phyloP scores from a whole-genome alignment of 2,113 vertebrate species.

The Procapra przewalskii region DNA sequence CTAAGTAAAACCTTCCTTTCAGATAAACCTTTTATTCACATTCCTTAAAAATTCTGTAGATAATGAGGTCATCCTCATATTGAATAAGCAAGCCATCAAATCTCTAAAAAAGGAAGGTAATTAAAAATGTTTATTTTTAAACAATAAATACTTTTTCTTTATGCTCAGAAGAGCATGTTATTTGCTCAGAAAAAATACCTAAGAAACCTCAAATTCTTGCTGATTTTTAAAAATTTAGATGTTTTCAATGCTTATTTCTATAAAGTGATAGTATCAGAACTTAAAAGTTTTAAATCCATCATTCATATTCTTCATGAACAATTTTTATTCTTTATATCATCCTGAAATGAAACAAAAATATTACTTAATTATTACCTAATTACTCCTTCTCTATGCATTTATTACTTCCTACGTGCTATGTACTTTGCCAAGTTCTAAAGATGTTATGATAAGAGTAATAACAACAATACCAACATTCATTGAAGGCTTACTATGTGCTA shows the following conservation, averaged over 20 bases:
- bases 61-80: neutral
- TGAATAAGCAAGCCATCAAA: neutral
- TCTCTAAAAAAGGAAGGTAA: neutral
- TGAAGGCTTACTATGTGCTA: neutral
- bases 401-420: neutral
- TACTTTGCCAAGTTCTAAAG: neutral
- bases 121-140: constrained; percentile 4
- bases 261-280: neutral
- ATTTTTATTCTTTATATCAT: neutral
- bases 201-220: neutral
- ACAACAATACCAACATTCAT: neutral
- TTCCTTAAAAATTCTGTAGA: neutral
- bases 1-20: neutral
- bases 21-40: neutral
- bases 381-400: neutral
- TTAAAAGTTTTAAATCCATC: neutral
- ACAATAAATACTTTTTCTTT: neutral
- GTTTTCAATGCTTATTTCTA: constrained; percentile 4
- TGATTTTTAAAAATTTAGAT: neutral
- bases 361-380: neutral
- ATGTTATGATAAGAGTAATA: neutral
- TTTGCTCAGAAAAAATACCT: neutral
- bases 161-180: neutral
- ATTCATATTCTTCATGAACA: neutral
- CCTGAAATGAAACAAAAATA: neutral